Conservation (phyloP, 2,888 invertebrate genomes). For the Pristionchus entomophagus region DNA sequence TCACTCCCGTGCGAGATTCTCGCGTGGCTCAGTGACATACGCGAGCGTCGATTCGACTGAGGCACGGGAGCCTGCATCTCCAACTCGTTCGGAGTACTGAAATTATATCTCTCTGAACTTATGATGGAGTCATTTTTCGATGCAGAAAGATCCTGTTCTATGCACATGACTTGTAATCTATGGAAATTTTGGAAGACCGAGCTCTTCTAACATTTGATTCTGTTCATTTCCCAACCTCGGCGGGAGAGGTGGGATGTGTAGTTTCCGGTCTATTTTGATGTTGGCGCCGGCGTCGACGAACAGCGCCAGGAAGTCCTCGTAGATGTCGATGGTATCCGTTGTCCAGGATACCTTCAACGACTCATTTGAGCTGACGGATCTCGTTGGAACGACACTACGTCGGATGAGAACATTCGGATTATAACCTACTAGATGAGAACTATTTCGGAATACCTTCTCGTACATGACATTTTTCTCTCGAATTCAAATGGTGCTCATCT, state of each 20-base stretch:
- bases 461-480: no score
- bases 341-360: background rate
- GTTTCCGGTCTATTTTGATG: slow-evolving; percentile 68
- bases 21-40: slow-evolving; percentile 22
- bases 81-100: slow-evolving; percentile 28
- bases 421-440: no score
- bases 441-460: no score
- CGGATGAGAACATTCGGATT: background rate
- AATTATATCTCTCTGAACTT: no score
- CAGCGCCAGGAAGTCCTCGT: slow-evolving; percentile 70
- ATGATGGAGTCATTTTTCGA: background rate
- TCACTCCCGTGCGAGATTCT: slow-evolving; percentile 14
- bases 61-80: background rate
- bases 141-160: background rate
- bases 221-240: no score
- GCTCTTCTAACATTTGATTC: no score
- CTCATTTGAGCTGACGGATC: no score
- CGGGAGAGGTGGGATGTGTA: slow-evolving; percentile 66
- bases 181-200: no score
- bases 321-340: slow-evolving; percentile 53
- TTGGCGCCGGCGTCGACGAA: slow-evolving; percentile 67
- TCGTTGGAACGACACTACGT: no score
- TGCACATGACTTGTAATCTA: no score
- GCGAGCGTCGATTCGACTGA: background rate
- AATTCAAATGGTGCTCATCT: no score